Evolutionary conservation across 2,888 invertebrate species (phyloP).

Genomic region (Zaprionus lineosus): DNA sequence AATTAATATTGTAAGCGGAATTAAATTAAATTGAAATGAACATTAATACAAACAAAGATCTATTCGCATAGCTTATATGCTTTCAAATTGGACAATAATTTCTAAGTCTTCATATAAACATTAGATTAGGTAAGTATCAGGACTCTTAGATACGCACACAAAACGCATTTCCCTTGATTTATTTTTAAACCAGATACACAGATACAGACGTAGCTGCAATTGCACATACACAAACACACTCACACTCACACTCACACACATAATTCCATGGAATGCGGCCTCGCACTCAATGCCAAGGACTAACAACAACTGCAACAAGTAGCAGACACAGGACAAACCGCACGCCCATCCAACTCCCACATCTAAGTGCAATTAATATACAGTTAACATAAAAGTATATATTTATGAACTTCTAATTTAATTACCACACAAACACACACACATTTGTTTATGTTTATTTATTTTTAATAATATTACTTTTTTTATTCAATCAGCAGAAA

Average conservation of each 20-base stretch:
- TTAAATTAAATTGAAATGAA: constrained; percentile 7
- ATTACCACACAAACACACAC: too few relatives aligned
- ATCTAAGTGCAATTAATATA: not conserved
- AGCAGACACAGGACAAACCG: constrained; percentile 9
- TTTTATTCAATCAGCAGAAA: too few relatives aligned
- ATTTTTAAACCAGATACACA: constrained; percentile 18
- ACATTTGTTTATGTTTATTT: too few relatives aligned
- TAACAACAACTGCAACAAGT: constrained; percentile 46
- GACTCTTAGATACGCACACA: not conserved
- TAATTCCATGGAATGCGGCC: constrained; percentile 3
- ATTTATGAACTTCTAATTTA: too few relatives aligned
- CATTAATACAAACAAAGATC: not conserved
- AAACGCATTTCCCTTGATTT: constrained; percentile 18
- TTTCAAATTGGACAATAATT: too few relatives aligned
- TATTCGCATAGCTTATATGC: not conserved
- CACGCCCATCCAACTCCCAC: not conserved
- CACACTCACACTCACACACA: not conserved
- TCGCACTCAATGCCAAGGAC: constrained; percentile 35
- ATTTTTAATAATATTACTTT: too few relatives aligned
- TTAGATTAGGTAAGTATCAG: constrained; percentile 8
- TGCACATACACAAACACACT: not conserved
- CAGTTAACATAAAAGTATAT: not conserved
- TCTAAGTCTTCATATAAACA: constrained; percentile 8
- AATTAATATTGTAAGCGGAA: constrained; percentile 13
- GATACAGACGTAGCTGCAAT: not conserved